phyloP scores from a whole-genome alignment of 2,888 invertebrate genomes.

The Polymixis lichenea region DNA sequence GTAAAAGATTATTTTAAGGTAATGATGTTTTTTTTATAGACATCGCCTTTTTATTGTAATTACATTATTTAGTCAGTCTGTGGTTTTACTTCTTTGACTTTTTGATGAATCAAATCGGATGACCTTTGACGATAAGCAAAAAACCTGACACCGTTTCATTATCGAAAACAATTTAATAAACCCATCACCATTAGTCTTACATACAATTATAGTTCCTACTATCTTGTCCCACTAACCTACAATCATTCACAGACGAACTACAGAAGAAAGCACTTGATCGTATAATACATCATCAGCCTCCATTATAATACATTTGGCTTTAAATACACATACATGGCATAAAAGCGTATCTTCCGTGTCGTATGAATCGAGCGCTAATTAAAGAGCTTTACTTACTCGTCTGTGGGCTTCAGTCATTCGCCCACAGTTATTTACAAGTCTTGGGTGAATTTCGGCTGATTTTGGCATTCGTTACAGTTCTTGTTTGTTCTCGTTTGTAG shows the following conservation, averaged over 20 bases:
- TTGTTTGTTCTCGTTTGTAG: conserved; percentile 46
- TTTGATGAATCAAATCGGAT: not conserved
- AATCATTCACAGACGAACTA: conserved; percentile 21
- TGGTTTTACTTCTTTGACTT: not conserved
- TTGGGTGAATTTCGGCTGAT: conserved; percentile 16
- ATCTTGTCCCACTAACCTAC: conserved; percentile 37
- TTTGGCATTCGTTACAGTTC: conserved; percentile 43
- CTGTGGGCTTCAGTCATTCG: conserved; percentile 4
- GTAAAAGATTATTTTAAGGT: too few relatives aligned
- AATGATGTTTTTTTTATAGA: too few relatives aligned
- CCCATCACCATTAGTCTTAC: conserved; percentile 27
- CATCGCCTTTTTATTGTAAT: too few relatives aligned
- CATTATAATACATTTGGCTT: conserved; percentile 21
- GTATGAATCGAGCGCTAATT: conserved; percentile 57
- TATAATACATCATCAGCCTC: conserved; percentile 39
- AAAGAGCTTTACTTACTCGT: conserved; percentile 18
- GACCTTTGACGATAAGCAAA: conserved; percentile 10
- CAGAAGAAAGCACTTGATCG: conserved; percentile 32
- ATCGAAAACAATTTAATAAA: conserved; percentile 35
- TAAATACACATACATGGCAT: conserved; percentile 5
- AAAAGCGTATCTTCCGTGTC: conserved; percentile 11
- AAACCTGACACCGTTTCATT: conserved; percentile 27
- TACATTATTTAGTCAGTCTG: too few relatives aligned
- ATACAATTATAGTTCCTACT: conserved; percentile 15
- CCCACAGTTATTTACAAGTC: conserved; percentile 28